Conservation (phyloP, 2,888 invertebrate genomes). For the Protophormia terraenovae region DNA sequence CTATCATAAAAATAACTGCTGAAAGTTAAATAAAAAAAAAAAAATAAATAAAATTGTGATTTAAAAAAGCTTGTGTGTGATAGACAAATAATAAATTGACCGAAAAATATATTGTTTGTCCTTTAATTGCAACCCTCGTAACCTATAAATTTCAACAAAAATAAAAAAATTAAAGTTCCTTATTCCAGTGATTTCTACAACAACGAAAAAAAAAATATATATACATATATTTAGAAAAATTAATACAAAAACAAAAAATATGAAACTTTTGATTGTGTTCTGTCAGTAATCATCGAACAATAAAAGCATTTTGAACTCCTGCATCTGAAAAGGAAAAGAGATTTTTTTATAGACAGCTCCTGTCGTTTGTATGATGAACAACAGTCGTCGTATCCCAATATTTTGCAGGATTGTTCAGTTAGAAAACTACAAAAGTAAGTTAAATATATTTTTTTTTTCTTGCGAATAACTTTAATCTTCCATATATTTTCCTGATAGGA, state of each 20-base stretch:
- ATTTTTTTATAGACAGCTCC: conserved; percentile 15
- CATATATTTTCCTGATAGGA: too few relatives aligned
- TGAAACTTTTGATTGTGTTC: neutral
- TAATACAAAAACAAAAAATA: neutral
- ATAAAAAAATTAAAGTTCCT: conserved; percentile 74
- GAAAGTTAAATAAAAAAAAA: neutral
- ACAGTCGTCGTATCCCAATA: conserved; percentile 39
- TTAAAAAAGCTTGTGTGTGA: conserved; percentile 70
- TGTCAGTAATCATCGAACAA: neutral
- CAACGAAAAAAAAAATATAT: conserved; percentile 37
- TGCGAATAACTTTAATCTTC: neutral
- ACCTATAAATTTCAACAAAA: neutral
- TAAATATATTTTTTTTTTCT: neutral
- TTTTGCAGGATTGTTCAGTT: conserved; percentile 43
- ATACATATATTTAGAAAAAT: conserved; percentile 18
- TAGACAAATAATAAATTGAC: conserved; percentile 69
- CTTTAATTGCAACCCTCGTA: conserved; percentile 3
- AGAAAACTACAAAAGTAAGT: conserved; percentile 66
- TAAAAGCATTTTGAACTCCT: conserved; percentile 30
- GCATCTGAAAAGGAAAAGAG: neutral
- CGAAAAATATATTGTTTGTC: conserved; percentile 59
- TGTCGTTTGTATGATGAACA: conserved; percentile 61
- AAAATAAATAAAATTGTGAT: conserved; percentile 23
- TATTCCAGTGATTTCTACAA: conserved; percentile 74
- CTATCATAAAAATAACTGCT: neutral